Percentiles rank a stretch among this genome's conserved stretches.
phyloP scores from a whole-genome alignment of 2,113 vertebrate genomes.

The Peromyscus californicus region DNA sequence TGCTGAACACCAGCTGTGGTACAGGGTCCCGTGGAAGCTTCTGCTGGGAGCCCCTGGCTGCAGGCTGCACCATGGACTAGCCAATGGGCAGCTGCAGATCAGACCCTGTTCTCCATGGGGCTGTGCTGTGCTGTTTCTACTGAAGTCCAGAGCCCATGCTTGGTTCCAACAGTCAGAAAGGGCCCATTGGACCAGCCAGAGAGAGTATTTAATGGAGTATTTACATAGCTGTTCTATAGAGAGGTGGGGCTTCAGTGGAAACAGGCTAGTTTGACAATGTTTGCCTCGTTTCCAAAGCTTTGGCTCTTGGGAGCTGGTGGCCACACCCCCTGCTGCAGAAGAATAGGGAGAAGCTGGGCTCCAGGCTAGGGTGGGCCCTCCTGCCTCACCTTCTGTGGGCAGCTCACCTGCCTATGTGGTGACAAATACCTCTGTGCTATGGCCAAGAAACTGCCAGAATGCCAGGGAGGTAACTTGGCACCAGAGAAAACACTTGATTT shows the following conservation, averaged over 20 bases:
- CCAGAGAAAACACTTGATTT: slow-evolving; percentile 26
- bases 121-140: not conserved
- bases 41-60: not conserved
- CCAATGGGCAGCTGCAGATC: not conserved
- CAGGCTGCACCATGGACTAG: not conserved
- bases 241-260: slow-evolving; percentile 63
- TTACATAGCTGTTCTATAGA: not conserved
- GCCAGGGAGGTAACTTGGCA: slow-evolving; percentile 38
- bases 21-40: too few species aligned
- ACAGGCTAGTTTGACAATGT: slow-evolving; percentile 68
- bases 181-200: not conserved
- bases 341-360: slow-evolving; percentile 62
- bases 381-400: not conserved
- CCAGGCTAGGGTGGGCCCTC: slow-evolving; percentile 12
- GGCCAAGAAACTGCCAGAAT: slow-evolving; percentile 40
- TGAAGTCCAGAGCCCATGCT: not conserved
- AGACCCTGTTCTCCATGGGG: not conserved
- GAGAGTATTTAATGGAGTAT: not conserved
- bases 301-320: not conserved
- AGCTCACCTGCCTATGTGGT: slow-evolving; percentile 56
- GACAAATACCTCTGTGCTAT: slow-evolving; percentile 13
- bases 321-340: slow-evolving; percentile 57
- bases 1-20: not conserved
- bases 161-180: not conserved
- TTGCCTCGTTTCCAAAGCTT: slow-evolving; percentile 79